phyloP scores from a whole-genome alignment of 2,888 invertebrate species.

The Trypoxylon attenuatum region DNA sequence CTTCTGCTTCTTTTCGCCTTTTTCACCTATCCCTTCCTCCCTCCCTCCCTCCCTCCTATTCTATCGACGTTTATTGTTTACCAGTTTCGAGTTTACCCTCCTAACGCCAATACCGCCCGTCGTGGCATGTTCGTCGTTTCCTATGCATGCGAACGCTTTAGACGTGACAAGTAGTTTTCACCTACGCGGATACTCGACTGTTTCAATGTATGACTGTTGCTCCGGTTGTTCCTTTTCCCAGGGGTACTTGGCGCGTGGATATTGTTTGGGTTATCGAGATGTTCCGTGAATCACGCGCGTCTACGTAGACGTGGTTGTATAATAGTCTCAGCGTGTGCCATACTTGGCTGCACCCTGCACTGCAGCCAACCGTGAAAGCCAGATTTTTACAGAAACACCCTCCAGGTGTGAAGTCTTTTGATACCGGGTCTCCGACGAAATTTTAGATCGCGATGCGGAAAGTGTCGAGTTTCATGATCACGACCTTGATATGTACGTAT shows the following conservation, averaged over 20 bases:
- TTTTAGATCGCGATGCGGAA: background rate
- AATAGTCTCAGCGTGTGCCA: constrained; percentile 11
- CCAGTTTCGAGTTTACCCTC: background rate
- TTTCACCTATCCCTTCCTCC: constrained; percentile 26
- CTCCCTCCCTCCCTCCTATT: background rate
- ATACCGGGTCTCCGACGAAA: background rate
- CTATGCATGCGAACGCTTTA: background rate
- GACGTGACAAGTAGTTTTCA: no score
- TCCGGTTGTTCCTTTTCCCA: background rate
- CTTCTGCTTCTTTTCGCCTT: background rate
- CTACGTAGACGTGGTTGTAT: background rate
- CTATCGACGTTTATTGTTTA: background rate
- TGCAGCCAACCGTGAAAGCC: background rate
- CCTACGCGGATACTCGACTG: no score
- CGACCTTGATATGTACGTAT: background rate
- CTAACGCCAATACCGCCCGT: background rate
- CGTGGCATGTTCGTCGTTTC: background rate
- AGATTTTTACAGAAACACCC: background rate
- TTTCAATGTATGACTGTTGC: no score
- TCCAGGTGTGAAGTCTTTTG: background rate
- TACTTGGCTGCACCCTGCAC: background rate
- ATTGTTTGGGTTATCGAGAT: background rate
- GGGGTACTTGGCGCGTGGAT: background rate
- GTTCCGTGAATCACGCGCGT: background rate
- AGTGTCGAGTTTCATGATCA: background rate